These are phyloP conservation scores for Exocentrus adspersus DNA, from an alignment of 2,888 invertebrate species.

Conservation along the genomic window DNA sequence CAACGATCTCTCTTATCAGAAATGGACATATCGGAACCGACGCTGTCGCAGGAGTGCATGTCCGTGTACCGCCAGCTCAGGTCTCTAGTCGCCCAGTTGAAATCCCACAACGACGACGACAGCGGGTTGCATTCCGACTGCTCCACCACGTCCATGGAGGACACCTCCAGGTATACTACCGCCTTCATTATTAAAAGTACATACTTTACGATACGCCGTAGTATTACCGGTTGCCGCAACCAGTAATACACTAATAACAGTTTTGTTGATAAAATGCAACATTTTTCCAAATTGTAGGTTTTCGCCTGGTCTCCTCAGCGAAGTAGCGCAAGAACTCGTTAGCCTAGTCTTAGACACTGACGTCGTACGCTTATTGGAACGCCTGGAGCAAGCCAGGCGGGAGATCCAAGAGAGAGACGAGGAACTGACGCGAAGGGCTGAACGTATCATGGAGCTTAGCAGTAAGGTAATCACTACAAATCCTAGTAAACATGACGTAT, in stretches of 20 bases:
- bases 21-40: constrained; percentile 82
- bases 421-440: constrained; percentile 83
- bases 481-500: constrained; percentile 83
- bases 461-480: constrained; percentile 73
- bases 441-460: constrained; percentile 81
- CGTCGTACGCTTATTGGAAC: constrained; percentile 76
- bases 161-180: constrained; percentile 54
- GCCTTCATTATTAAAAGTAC: not conserved
- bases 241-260: too few species aligned
- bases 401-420: constrained; percentile 81
- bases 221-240: too few species aligned
- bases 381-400: constrained; percentile 80
- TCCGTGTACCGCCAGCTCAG: constrained; percentile 79
- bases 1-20: constrained; percentile 85
- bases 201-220: too few species aligned
- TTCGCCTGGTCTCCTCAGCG: constrained; percentile 64
- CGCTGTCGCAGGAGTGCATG: constrained; percentile 70
- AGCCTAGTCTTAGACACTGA: constrained; percentile 78
- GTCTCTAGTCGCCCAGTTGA: constrained; percentile 77
- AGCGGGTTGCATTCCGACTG: constrained; percentile 78
- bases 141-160: constrained; percentile 72
- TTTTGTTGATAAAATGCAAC: too few species aligned
- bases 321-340: constrained; percentile 80
- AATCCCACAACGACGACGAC: constrained; percentile 81
- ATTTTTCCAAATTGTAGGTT: too few species aligned